phyloP scores from a whole-genome alignment of 1,140 invertebrate species.

The Ceratitis capitata region DNA sequence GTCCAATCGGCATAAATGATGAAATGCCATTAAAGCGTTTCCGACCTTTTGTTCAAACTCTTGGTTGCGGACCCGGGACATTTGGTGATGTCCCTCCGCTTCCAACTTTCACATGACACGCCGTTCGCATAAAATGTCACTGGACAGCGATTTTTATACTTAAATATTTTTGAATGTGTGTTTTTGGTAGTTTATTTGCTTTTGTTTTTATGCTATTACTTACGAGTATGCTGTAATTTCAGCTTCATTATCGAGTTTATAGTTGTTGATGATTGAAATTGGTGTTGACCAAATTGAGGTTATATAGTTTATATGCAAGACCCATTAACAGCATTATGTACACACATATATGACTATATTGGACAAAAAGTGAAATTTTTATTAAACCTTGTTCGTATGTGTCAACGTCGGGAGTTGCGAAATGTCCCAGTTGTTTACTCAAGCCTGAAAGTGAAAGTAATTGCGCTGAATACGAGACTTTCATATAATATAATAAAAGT shows the following conservation, averaged over 20 bases:
- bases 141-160: background rate
- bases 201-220: background rate
- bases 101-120: background rate
- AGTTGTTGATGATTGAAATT: background rate
- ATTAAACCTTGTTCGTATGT: no score
- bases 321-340: no score
- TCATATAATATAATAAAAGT: no score
- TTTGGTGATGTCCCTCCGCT: background rate
- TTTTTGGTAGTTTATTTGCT: background rate
- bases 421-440: background rate
- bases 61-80: background rate
- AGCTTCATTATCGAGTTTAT: background rate
- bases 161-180: background rate
- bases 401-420: background rate
- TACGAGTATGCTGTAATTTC: background rate
- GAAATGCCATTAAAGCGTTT: slow-evolving; percentile 29
- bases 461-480: background rate
- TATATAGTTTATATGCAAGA: no score
- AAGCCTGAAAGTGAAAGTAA: slow-evolving; percentile 13
- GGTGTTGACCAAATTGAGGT: slow-evolving; percentile 23
- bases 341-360: background rate
- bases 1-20: slow-evolving; percentile 35
- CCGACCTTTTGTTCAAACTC: slow-evolving; percentile 29
- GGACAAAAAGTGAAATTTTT: no score
- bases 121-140: background rate